Percentiles rank a stretch among this genome's conserved stretches.
phyloP scores from a whole-genome alignment of 2,888 invertebrate genomes.

The Sycophila texana region DNA sequence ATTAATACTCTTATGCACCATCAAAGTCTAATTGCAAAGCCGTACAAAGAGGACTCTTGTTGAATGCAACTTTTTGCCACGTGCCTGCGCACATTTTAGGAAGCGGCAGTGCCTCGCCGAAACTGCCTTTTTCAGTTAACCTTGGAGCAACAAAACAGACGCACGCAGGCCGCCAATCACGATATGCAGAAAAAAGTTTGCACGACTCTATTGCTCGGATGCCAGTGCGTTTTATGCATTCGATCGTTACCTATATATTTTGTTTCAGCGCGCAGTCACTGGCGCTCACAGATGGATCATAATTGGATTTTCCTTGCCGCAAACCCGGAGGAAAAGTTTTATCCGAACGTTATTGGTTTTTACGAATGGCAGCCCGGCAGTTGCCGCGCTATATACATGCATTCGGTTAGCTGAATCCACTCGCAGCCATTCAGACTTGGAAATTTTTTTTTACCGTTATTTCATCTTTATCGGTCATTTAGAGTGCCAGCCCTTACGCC shows the following conservation, averaged over 20 bases:
- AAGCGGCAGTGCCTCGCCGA: no score
- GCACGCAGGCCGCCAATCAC: slow-evolving; percentile 13
- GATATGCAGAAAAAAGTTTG: slow-evolving; percentile 45
- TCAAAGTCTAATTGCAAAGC: neutral
- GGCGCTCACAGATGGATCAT: slow-evolving; percentile 31
- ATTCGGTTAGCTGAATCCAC: neutral
- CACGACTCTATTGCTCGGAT: neutral
- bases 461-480: neutral
- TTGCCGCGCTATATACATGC: slow-evolving; percentile 25
- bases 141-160: no score
- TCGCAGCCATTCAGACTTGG: slow-evolving; percentile 23
- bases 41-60: neutral
- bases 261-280: neutral
- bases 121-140: slow-evolving; percentile 15
- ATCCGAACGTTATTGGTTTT: slow-evolving; percentile 56
- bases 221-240: slow-evolving; percentile 38
- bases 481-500: no score
- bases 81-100: neutral
- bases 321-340: slow-evolving; percentile 51
- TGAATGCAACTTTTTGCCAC: neutral
- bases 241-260: slow-evolving; percentile 31
- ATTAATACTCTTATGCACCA: no score
- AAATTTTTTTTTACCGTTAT: slow-evolving; percentile 10
- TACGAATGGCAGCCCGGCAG: slow-evolving; percentile 39
- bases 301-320: slow-evolving; percentile 55